These are phyloP conservation scores for Fragum sueziense DNA, from an alignment of 2,888 invertebrate genomes.

Conservation along the genomic window DNA sequence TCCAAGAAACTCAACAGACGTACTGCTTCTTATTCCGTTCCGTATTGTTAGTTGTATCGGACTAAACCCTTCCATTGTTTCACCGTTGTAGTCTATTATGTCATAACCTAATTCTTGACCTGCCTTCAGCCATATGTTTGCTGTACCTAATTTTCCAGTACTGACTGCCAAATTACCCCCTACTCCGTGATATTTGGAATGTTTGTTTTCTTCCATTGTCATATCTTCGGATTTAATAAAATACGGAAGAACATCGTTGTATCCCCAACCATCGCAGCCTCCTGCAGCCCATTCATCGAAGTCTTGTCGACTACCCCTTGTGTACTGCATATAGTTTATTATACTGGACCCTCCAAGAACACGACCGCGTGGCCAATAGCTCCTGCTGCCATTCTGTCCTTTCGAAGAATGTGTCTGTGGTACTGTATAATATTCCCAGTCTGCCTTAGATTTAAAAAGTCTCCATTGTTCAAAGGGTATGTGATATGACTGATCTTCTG, in stretches of 20 bases:
- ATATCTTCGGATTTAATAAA: slow-evolving; percentile 26
- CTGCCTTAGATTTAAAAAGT: slow-evolving; percentile 70
- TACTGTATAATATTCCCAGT: slow-evolving; percentile 82
- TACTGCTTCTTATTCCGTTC: slow-evolving; percentile 38
- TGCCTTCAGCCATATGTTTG: slow-evolving; percentile 24
- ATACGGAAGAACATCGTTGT: slow-evolving; percentile 22
- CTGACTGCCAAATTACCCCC: slow-evolving; percentile 12
- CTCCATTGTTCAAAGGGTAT: slow-evolving; percentile 83
- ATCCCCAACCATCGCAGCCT: slow-evolving; percentile 24
- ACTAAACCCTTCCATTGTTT: slow-evolving; percentile 35
- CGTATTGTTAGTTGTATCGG: slow-evolving; percentile 29
- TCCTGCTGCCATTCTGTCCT: slow-evolving; percentile 11
- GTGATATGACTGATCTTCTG: slow-evolving; percentile 78
- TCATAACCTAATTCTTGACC: slow-evolving; percentile 37
- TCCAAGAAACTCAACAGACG: slow-evolving; percentile 29
- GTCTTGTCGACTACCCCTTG: slow-evolving; percentile 32
- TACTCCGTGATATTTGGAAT: slow-evolving; percentile 9
- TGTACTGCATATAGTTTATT: slow-evolving; percentile 29
- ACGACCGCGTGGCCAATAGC: slow-evolving; percentile 32
- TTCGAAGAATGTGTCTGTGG: slow-evolving; percentile 76
- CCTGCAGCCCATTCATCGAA: slow-evolving; percentile 22
- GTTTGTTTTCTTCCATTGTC: not conserved
- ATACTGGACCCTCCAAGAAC: slow-evolving; percentile 38
- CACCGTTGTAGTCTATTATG: slow-evolving; percentile 40
- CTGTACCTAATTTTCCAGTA: slow-evolving; percentile 9